Evolutionary conservation across 2,113 vertebrate species (phyloP).

Genomic region (Crotalus horridus): DNA sequence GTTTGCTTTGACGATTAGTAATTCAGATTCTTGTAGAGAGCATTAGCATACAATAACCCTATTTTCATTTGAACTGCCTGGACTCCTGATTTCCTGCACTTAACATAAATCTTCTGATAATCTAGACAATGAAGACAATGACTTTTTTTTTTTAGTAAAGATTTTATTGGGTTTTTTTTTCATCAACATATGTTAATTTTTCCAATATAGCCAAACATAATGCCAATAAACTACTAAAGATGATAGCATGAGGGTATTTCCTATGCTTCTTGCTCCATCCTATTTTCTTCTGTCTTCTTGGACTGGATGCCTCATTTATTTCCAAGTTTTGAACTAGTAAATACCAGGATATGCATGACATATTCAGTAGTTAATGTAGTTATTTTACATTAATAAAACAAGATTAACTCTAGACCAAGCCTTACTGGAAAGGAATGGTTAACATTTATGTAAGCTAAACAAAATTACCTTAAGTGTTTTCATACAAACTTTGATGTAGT

Average conservation of each 20-base stretch:
- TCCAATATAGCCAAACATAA: not conserved
- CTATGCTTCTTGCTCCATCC: not conserved
- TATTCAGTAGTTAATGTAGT: not conserved
- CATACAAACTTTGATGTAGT: not conserved
- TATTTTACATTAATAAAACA: not conserved
- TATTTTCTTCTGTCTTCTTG: not conserved
- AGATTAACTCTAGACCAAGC: not conserved
- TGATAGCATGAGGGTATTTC: not conserved
- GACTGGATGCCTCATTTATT: no score
- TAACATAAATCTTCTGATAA: not conserved
- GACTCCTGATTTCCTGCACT: not conserved
- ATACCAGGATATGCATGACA: not conserved
- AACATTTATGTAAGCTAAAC: not conserved
- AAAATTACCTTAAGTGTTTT: not conserved
- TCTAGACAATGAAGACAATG: not conserved
- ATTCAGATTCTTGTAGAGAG: not conserved
- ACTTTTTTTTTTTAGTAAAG: not conserved
- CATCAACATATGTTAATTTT: no score
- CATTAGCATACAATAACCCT: not conserved
- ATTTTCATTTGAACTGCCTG: not conserved
- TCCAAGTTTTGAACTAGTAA: not conserved
- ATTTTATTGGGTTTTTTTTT: no score
- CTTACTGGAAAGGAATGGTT: not conserved
- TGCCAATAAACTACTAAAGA: not conserved
- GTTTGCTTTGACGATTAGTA: not conserved